Conservation (phyloP, 2,888 invertebrate species). For the Unio delphinus region DNA sequence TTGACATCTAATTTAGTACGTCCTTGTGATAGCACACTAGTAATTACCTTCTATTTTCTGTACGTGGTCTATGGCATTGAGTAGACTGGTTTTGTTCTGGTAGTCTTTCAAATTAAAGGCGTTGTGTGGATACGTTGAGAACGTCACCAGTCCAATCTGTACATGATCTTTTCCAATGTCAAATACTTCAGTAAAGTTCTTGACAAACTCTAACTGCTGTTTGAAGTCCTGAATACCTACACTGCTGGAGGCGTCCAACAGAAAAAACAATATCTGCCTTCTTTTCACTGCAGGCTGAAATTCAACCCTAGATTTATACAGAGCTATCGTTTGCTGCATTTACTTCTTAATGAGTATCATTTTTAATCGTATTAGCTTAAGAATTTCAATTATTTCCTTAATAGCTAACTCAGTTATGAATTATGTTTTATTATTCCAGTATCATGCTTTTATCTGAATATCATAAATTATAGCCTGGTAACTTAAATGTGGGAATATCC, state of each 20-base stretch:
- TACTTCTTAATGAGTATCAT: too few species aligned
- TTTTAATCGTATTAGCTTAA: too few species aligned
- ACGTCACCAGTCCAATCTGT: constrained; percentile 41
- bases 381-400: too few species aligned
- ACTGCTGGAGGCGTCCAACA: constrained; percentile 41
- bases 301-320: too few species aligned
- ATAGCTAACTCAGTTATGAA: too few species aligned
- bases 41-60: constrained; percentile 23
- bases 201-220: constrained; percentile 41
- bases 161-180: constrained; percentile 17
- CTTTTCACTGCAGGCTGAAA: constrained; percentile 30
- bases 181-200: constrained; percentile 26
- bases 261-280: constrained; percentile 44
- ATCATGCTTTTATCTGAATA: too few species aligned
- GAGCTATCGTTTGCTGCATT: too few species aligned
- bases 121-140: constrained; percentile 23
- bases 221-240: constrained; percentile 32
- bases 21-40: neutral
- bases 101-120: constrained; percentile 34
- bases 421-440: too few species aligned
- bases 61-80: constrained; percentile 23
- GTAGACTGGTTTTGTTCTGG: constrained; percentile 19
- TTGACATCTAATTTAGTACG: too few species aligned
- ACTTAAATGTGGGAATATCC: too few species aligned
- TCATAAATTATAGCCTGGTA: too few species aligned